Percentiles rank a stretch among this genome's conserved stretches.
These are phyloP conservation scores for Coreoperca whiteheadi DNA, from an alignment of 2,113 vertebrate genomes.

Conservation along the genomic window DNA sequence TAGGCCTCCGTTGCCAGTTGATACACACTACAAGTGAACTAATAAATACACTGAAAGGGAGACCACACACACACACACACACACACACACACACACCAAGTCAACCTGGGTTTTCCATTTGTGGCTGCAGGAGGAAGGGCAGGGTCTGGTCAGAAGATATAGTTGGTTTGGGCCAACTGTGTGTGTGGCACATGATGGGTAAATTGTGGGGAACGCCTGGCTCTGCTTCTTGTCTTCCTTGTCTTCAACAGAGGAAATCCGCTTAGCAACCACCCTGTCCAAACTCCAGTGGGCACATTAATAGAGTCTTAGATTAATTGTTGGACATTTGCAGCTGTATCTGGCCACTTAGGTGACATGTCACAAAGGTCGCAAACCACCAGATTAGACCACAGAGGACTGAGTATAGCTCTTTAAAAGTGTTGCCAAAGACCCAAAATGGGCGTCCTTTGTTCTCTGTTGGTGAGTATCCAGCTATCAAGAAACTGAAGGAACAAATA, in stretches of 20 bases:
- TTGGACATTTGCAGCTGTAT: conserved; percentile 33
- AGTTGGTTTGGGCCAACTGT: conserved; percentile 69
- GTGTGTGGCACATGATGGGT: conserved; percentile 49
- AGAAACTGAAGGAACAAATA: conserved; percentile 21
- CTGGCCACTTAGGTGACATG: conserved; percentile 18
- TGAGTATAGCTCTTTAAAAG: conserved; percentile 12
- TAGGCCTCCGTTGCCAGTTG: conserved; percentile 42
- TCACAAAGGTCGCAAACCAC: conserved; percentile 30
- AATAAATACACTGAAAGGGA: conserved; percentile 28
- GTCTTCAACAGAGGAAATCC: conserved; percentile 47
- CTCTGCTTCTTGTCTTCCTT: conserved; percentile 57
- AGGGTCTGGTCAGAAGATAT: conserved; percentile 63
- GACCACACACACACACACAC: conserved; percentile 28
- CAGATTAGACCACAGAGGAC: conserved; percentile 34
- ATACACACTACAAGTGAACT: conserved; percentile 27
- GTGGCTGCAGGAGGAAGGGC: conserved; percentile 65
- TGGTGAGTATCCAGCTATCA: conserved; percentile 7
- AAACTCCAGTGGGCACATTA: conserved; percentile 55
- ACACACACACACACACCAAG: conserved; percentile 30
- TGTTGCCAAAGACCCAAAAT: conserved; percentile 15
- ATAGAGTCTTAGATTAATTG: conserved; percentile 43
- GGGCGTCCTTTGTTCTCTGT: conserved; percentile 11
- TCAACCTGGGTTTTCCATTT: conserved; percentile 71
- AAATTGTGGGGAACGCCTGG: conserved; percentile 54
- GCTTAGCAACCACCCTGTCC: conserved; percentile 51